Conservation (phyloP, 1,140 invertebrate species). For the Drosophila santomea region DNA sequence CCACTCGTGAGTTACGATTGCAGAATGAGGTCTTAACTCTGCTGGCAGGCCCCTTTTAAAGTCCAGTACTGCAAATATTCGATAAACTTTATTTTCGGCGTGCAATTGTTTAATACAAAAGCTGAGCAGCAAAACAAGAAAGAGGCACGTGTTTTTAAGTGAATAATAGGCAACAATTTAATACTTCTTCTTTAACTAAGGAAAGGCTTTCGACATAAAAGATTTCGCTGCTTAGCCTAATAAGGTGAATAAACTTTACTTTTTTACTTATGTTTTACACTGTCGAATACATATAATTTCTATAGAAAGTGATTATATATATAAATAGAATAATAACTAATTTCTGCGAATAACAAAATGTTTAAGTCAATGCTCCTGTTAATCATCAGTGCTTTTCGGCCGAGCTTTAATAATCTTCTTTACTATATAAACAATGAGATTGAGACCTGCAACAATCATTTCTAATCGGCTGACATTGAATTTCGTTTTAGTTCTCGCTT, state of each 20-base stretch:
- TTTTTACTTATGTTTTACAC: not conserved
- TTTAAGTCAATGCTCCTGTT: not conserved
- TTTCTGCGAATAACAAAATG: not conserved
- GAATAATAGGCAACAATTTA: not conserved
- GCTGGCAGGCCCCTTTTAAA: slow-evolving; percentile 26
- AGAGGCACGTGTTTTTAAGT: not conserved
- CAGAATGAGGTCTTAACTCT: slow-evolving; percentile 3
- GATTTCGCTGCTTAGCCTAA: too few species aligned
- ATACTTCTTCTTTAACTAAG: not conserved
- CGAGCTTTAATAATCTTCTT: not conserved
- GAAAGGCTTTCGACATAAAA: not conserved
- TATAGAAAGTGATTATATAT: not conserved
- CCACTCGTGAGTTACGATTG: not conserved
- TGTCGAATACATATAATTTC: too few species aligned
- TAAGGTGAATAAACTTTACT: not conserved
- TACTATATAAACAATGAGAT: not conserved
- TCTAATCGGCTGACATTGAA: not conserved
- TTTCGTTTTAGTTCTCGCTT: not conserved
- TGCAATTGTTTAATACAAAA: not conserved
- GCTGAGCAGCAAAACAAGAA: too few species aligned
- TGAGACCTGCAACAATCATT: not conserved
- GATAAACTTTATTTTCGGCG: not conserved
- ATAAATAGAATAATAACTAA: not conserved
- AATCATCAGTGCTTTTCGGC: not conserved
- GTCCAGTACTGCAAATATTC: not conserved